These are phyloP conservation scores for Caenorhabditis remanei DNA, from an alignment of 1,140 invertebrate species.

Conservation along the genomic window DNA sequence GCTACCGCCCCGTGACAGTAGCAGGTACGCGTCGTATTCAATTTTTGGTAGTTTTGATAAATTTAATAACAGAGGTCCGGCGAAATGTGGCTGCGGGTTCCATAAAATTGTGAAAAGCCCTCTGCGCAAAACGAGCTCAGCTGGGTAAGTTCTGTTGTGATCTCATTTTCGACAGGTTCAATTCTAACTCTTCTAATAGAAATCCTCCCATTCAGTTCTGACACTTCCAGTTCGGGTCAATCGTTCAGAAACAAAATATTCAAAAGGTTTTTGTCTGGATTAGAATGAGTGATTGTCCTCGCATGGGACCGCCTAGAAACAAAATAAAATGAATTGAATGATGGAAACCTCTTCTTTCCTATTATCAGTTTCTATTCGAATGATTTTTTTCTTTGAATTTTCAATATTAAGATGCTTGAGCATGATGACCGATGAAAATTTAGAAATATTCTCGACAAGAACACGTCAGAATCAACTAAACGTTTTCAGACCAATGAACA, in stretches of 20 bases:
- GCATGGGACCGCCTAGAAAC: neutral
- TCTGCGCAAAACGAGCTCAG: constrained; percentile 69
- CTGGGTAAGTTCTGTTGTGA: constrained; percentile 67
- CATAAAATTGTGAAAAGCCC: constrained; percentile 71
- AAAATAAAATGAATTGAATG: neutral
- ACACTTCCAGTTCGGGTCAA: constrained; percentile 46
- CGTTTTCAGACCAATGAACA: constrained; percentile 56
- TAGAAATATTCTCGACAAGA: constrained; percentile 61
- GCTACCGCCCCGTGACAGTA: constrained; percentile 71
- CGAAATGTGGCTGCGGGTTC: constrained; percentile 68
- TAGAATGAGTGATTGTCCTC: constrained; percentile 31
- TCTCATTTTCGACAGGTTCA: neutral
- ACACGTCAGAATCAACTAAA: neutral
- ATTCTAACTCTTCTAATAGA: neutral
- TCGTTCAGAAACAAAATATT: constrained; percentile 43
- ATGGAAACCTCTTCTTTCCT: constrained; percentile 33
- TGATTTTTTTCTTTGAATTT: neutral
- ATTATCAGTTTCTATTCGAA: neutral
- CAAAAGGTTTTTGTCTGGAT: constrained; percentile 18
- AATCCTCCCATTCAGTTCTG: constrained; percentile 18
- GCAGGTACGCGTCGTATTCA: constrained; percentile 24
- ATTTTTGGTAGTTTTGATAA: neutral
- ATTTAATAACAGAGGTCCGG: constrained; percentile 54
- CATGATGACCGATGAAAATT: constrained; percentile 24
- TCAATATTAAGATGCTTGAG: constrained; percentile 42